Evolutionary conservation across 2,888 invertebrate species (phyloP), one percentile per base, ranked within the genome.

Genomic region (Leptinotarsa tumamoca): DNA sequence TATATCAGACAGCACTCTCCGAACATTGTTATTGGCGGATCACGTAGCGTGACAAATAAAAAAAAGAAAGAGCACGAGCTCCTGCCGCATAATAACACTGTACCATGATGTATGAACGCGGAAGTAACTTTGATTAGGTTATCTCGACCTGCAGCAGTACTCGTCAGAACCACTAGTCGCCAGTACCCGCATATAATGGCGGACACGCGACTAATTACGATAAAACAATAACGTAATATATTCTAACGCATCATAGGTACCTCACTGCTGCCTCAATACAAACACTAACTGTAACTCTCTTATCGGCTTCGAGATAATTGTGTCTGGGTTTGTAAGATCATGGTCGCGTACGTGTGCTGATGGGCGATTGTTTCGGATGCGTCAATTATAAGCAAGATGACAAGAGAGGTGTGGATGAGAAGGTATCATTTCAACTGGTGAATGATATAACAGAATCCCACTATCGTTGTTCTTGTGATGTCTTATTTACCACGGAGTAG

Each of bases 141-240:
- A 81, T 80, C 81, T 71, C 68, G 68, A 74, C 77, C 75, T 73
- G 73, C 74, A 71, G 78, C 71, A 27, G 68, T 73, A 70, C 73
- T 74, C 73, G 67, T 67, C 49, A 21, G 51, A 51, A 69, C 69
- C 68, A 52, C 76, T 76, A 73, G 69, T 73, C 52, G 71, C 73
- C 56, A 77, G 73, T 78, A 81, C 79, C 79, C 70, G 75, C 78
- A 80, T 43, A 43, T 80, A 78, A 76, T 75, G 72, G 71, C 72
- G 67, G 72, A 76, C 81, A 81, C 80, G 79, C 81, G 81, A 79
- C 77, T 72, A 79, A 77, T 81, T 79, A 74, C 70, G 79, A 77
- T 81, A 79, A 75, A 72, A 68, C 68, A 54, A 68, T 68, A 68
- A 51, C 68, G 51, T 68, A 68, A 68, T 68, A 52, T 68, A 54